Percentiles rank a stretch among this genome's conserved stretches.
phyloP scores from a whole-genome alignment of 92 coral and sea anemone species.

The Paragorgia papillata region DNA sequence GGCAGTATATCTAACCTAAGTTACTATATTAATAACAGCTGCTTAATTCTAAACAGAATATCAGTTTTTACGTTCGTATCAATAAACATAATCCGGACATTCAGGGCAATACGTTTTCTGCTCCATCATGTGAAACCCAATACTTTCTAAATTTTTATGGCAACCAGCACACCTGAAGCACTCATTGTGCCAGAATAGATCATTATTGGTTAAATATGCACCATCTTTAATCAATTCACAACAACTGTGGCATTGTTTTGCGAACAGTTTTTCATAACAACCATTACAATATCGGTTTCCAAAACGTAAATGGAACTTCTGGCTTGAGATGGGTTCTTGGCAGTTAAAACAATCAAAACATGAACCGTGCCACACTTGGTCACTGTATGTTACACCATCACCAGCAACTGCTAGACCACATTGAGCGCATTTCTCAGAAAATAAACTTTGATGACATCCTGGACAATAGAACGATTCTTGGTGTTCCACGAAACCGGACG shows the following conservation, averaged over 20 bases:
- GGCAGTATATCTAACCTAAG: no score
- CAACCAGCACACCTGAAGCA: conserved; percentile 91
- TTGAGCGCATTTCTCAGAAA: conserved; percentile 37
- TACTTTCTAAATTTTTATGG: conserved; percentile 32
- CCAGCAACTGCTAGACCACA: conserved; percentile 54
- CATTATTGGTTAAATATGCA: conserved; percentile 85
- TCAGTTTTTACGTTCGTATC: no score
- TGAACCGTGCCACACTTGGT: conserved; percentile 26
- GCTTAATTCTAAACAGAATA: no score
- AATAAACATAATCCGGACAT: conserved; percentile 7
- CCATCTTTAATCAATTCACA: conserved; percentile 74
- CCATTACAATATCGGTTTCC: conserved; percentile 80
- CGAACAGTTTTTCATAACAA: conserved; percentile 87
- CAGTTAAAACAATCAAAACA: conserved; percentile 39
- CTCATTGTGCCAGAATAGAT: conserved; percentile 80
- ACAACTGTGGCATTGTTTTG: conserved; percentile 85
- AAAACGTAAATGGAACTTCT: conserved; percentile 57
- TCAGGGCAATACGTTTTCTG: conserved; percentile 31
- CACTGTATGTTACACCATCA: conserved; percentile 36
- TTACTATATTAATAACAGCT: no score
- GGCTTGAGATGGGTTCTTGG: conserved; percentile 15
- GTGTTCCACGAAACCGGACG: conserved; percentile 24
- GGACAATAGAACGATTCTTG: conserved; percentile 33
- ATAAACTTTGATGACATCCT: conserved; percentile 9
- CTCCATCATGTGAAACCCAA: conserved; percentile 38